phyloP scores from a whole-genome alignment of 2,113 vertebrate genomes.

The Equus quagga region DNA sequence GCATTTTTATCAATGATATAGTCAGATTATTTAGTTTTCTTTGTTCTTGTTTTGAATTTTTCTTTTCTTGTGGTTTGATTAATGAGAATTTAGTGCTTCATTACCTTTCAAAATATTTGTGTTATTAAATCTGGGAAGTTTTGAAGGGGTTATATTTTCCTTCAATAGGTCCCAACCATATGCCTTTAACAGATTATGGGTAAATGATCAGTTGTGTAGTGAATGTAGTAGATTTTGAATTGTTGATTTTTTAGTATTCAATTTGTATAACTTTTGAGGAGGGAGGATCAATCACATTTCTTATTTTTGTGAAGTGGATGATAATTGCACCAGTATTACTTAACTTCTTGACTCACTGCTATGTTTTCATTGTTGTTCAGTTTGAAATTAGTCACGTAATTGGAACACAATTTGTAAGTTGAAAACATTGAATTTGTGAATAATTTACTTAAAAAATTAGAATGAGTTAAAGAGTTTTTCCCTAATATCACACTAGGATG shows the following conservation, averaged over 20 bases:
- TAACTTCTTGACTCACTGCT: neutral
- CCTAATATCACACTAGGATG: neutral
- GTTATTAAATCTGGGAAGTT: neutral
- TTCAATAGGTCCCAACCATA: neutral
- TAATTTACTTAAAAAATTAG: constrained; percentile 8
- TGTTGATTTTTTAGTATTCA: neutral
- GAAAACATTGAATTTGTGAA: constrained; percentile 1
- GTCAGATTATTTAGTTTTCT: neutral
- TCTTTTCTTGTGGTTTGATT: neutral
- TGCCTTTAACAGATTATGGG: neutral
- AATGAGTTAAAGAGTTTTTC: neutral
- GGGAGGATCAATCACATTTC: neutral
- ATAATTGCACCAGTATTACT: neutral
- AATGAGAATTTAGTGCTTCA: neutral
- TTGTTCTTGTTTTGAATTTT: neutral
- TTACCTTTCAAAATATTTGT: constrained; percentile 6
- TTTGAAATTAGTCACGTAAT: neutral
- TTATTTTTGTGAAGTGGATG: neutral
- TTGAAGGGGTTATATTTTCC: neutral
- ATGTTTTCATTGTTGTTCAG: neutral
- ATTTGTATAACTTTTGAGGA: constrained; percentile 7
- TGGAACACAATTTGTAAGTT: constrained; percentile 17
- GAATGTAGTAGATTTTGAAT: neutral
- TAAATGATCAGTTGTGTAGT: neutral
- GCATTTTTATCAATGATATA: neutral